A percentile compares a stretch with the other conserved stretches of the same genome.
These are phyloP conservation scores for Torymus tubicola DNA, from an alignment of 2,888 invertebrate genomes.

Conservation along the genomic window DNA sequence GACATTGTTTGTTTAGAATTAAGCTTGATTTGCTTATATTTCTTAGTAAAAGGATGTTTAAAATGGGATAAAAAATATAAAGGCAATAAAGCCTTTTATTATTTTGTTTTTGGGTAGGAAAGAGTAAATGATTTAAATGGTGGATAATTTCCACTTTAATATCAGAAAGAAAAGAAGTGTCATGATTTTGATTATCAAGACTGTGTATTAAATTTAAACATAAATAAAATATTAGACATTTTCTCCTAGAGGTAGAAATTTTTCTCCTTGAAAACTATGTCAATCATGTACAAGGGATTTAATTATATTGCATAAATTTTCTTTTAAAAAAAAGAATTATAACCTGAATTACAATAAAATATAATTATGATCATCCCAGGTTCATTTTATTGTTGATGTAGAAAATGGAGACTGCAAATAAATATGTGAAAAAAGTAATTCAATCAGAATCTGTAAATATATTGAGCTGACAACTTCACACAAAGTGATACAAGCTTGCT, in stretches of 20 bases:
- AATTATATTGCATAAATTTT: slow-evolving; percentile 34
- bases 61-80: slow-evolving; percentile 35
- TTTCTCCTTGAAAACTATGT: slow-evolving; percentile 50
- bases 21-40: slow-evolving; percentile 61
- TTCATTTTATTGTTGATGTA: slow-evolving; percentile 34
- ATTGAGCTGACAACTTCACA: slow-evolving; percentile 43
- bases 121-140: slow-evolving; percentile 43
- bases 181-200: slow-evolving; percentile 49
- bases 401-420: slow-evolving; percentile 55
- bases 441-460: slow-evolving; percentile 43
- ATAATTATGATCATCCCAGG: slow-evolving; percentile 36
- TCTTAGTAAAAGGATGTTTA: slow-evolving; percentile 45
- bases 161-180: slow-evolving; percentile 55
- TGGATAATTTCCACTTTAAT: slow-evolving; percentile 43
- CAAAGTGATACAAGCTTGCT: slow-evolving; percentile 41
- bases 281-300: slow-evolving; percentile 33
- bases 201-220: slow-evolving; percentile 44
- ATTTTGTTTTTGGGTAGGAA: slow-evolving; percentile 40
- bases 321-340: slow-evolving; percentile 41
- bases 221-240: slow-evolving; percentile 53
- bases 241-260: slow-evolving; percentile 46
- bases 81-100: slow-evolving; percentile 46
- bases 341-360: slow-evolving; percentile 46
- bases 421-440: slow-evolving; percentile 52
- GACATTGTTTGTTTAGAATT: slow-evolving; percentile 67